Evolutionary conservation across 2,797 vertebrate genomes (phyloP).

Genomic region (Lepilemur septentrionalis): DNA sequence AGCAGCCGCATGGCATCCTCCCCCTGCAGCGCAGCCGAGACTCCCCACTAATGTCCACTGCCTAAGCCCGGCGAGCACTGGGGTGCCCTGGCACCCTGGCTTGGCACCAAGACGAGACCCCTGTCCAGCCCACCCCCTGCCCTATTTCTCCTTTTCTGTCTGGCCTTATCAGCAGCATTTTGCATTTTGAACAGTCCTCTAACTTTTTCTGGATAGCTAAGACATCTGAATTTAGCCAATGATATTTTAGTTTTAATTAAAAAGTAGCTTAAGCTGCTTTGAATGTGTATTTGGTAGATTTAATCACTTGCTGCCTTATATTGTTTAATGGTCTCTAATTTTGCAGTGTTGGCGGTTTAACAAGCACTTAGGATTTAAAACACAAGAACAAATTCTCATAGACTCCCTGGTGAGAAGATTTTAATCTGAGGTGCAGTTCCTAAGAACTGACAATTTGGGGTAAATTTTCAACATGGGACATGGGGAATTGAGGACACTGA

Average conservation of each 20-base stretch:
- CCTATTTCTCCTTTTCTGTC: background rate
- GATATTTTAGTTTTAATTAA: slow-evolving; percentile 88
- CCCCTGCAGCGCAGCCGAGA: slow-evolving; percentile 33
- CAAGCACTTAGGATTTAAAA: slow-evolving; percentile 84
- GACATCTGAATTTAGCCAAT: slow-evolving; percentile 84
- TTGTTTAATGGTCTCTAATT: slow-evolving; percentile 88
- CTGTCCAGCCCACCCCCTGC: background rate
- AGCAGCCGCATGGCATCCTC: slow-evolving; percentile 58
- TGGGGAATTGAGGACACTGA: slow-evolving; percentile 78
- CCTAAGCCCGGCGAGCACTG: background rate
- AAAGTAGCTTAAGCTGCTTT: slow-evolving; percentile 86
- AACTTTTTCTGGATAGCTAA: slow-evolving; percentile 83
- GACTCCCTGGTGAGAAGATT: slow-evolving; percentile 81
- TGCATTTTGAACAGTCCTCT: slow-evolving; percentile 79
- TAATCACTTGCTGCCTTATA: slow-evolving; percentile 86
- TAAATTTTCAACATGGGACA: slow-evolving; percentile 81
- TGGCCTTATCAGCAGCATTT: slow-evolving; percentile 66
- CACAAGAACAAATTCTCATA: slow-evolving; percentile 82
- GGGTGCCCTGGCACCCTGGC: background rate
- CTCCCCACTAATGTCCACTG: background rate
- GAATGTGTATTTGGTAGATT: slow-evolving; percentile 85
- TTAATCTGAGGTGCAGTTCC: slow-evolving; percentile 85
- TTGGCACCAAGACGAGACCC: background rate
- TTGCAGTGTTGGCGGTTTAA: slow-evolving; percentile 84
- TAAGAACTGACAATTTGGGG: slow-evolving; percentile 81